A percentile compares a stretch with the other conserved stretches of the same genome.
Conservation (phyloP, 2,888 invertebrate genomes). For the Neocrepidodera transversa region DNA sequence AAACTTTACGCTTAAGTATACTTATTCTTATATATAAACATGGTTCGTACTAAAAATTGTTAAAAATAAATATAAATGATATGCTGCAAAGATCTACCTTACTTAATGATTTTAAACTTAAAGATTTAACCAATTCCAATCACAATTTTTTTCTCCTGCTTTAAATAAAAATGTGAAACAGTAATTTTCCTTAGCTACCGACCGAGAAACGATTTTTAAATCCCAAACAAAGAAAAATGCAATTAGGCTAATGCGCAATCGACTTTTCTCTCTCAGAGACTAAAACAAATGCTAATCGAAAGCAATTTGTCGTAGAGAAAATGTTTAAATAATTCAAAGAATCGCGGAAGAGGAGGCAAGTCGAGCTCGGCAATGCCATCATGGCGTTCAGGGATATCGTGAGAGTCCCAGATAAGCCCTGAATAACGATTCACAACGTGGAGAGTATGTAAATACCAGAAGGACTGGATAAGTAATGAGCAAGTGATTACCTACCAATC, state of each 20-base stretch:
- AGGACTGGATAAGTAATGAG: slow-evolving; percentile 55
- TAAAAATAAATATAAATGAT: too few relatives aligned
- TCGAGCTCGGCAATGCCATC: slow-evolving; percentile 37
- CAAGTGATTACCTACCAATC: slow-evolving; percentile 59
- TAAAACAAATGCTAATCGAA: slow-evolving; percentile 41
- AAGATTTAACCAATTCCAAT: too few relatives aligned
- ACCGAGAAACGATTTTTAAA: slow-evolving; percentile 3
- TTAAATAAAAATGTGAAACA: slow-evolving; percentile 2
- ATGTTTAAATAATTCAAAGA: slow-evolving; percentile 49
- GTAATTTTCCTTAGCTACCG: slow-evolving; percentile 5
- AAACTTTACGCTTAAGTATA: too few relatives aligned
- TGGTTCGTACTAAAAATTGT: too few relatives aligned
- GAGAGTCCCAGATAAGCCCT: slow-evolving; percentile 46
- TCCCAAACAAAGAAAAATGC: slow-evolving; percentile 27
- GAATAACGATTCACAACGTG: slow-evolving; percentile 46
- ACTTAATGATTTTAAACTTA: too few relatives aligned
- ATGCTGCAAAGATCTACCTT: too few relatives aligned
- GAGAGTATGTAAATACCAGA: slow-evolving; percentile 48
- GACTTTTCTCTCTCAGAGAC: slow-evolving; percentile 20
- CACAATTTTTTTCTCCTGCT: too few relatives aligned
- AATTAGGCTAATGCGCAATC: slow-evolving; percentile 34
- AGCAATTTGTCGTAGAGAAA: slow-evolving; percentile 44
- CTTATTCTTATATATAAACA: too few relatives aligned
- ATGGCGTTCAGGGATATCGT: slow-evolving; percentile 44
- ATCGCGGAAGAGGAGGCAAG: slow-evolving; percentile 37